Evolutionary conservation across 1,140 invertebrate genomes (phyloP), one percentile per base, ranked within the genome.

Genomic region (Drosophila chauvacae): DNA sequence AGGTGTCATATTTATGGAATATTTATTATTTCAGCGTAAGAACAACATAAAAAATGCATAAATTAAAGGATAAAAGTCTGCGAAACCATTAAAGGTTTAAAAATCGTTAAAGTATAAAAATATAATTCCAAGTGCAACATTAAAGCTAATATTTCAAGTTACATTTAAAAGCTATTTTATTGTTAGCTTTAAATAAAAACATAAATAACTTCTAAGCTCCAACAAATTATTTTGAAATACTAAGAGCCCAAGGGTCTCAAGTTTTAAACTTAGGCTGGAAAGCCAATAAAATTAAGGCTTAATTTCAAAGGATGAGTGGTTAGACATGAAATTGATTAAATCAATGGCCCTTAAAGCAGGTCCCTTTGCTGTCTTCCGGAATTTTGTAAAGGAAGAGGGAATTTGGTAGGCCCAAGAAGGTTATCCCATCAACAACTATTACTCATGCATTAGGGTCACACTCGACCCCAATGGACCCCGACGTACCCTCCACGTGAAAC

Each of bases 381-480:
- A 42, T 42, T 58, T 44, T 4, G 6, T 7, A 4, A 42, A 14
- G n/a, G 4, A 14, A 47, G n/a, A 13, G 11, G 42, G 18, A 23
- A 47, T 7, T 47, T 18, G 28, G 11, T 23, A 28, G 28, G 13
- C 16, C 10, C 18, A 6, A 4, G 7, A 14, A 48, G 47, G 65
- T 28, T 64, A 51, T 44, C n/a, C 37, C 16, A 69, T 64, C 66
- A 42, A 51, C 28, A 30, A 66, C 37, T 56, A 70, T 70, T 55
- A 70, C 66, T 56, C 37, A 68, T 70, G 66, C 66, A 68, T 68
- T 47, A 33, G 5, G 23, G 0, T 14, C 39, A 35, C 26, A 10
- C 23, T 9, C 30, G 45, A 30, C 68, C 70, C 42, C 66, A 73
- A 73, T 73, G 23, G 44, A 72, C 68, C 68, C 68, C 30, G 9